Conservation (phyloP, 2,888 invertebrate genomes). For the Lagria hirta region DNA sequence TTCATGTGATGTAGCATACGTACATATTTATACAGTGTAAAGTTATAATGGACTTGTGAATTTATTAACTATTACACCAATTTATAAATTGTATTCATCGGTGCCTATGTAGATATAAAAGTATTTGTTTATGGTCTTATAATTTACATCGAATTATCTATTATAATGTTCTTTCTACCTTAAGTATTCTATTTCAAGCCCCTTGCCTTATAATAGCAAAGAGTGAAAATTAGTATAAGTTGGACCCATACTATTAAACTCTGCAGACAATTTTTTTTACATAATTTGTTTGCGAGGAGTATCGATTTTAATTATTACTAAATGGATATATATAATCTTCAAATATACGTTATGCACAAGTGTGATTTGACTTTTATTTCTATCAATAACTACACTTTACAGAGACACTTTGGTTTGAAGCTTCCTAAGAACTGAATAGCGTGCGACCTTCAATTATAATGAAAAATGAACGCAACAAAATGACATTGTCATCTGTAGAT, state of each 20-base stretch:
- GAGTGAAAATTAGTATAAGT: slow-evolving; percentile 26
- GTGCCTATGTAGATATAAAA: slow-evolving; percentile 26
- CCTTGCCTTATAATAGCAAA: slow-evolving; percentile 28
- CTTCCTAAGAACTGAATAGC: too few relatives aligned
- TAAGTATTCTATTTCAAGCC: slow-evolving; percentile 26
- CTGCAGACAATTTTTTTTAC: slow-evolving; percentile 22
- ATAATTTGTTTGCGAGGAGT: slow-evolving; percentile 23
- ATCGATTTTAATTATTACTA: slow-evolving; percentile 20
- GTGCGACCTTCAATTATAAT: too few relatives aligned
- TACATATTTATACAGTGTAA: slow-evolving; percentile 26
- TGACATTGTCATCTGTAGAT: too few relatives aligned
- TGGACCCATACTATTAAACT: slow-evolving; percentile 17
- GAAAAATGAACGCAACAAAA: too few relatives aligned
- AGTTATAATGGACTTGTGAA: slow-evolving; percentile 17
- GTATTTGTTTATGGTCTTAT: slow-evolving; percentile 22
- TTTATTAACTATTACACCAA: slow-evolving; percentile 24
- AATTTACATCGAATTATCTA: slow-evolving; percentile 26
- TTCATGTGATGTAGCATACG: slow-evolving; percentile 28
- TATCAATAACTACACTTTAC: too few relatives aligned
- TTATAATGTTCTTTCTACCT: slow-evolving; percentile 20
- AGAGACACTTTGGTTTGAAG: too few relatives aligned
- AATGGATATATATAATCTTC: slow-evolving; percentile 25
- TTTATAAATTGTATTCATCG: slow-evolving; percentile 28
- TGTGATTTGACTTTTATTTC: too few relatives aligned
- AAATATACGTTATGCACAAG: slow-evolving; percentile 27